Conservation (phyloP, 2,888 invertebrate species). For the Darwinula stevensoni region DNA sequence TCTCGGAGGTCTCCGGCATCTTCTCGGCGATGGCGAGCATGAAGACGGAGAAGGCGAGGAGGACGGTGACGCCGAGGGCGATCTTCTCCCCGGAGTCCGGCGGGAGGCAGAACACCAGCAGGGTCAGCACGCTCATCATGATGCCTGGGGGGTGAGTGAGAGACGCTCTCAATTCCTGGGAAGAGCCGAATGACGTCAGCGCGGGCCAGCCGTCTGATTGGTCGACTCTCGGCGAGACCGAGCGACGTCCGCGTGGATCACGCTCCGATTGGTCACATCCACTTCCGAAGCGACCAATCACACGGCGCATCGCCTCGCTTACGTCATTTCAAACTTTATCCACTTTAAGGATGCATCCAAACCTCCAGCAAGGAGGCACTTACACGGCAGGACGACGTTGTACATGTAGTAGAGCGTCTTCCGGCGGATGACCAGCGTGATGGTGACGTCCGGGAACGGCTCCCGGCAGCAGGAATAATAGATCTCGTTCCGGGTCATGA, state of each 20-base stretch:
- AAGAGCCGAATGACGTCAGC: too few species aligned
- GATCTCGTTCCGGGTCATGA: slow-evolving; percentile 19
- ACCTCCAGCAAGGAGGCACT: too few species aligned
- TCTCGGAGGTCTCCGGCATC: slow-evolving; percentile 25
- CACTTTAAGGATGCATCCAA: too few species aligned
- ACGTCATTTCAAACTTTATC: too few species aligned
- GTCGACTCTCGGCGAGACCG: too few species aligned
- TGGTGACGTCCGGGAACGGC: slow-evolving; percentile 25
- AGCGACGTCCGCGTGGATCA: too few species aligned
- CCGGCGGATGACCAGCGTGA: slow-evolving; percentile 21
- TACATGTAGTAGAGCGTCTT: slow-evolving; percentile 21
- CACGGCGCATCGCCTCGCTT: too few species aligned
- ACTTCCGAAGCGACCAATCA: too few species aligned
- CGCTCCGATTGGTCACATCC: too few species aligned
- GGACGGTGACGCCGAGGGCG: slow-evolving; percentile 13
- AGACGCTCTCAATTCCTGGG: too few species aligned
- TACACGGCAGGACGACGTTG: slow-evolving; percentile 25
- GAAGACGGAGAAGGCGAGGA: slow-evolving; percentile 25
- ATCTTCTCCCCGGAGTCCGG: slow-evolving; percentile 25
- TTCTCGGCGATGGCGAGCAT: slow-evolving; percentile 26
- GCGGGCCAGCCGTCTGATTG: too few species aligned
- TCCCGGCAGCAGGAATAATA: slow-evolving; percentile 21
- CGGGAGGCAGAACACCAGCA: slow-evolving; percentile 23
- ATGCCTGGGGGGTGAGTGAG: too few species aligned
- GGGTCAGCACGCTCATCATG: slow-evolving; percentile 23